These are phyloP conservation scores for Hucho hucho DNA, from an alignment of 2,113 vertebrate genomes.

Conservation along the genomic window DNA sequence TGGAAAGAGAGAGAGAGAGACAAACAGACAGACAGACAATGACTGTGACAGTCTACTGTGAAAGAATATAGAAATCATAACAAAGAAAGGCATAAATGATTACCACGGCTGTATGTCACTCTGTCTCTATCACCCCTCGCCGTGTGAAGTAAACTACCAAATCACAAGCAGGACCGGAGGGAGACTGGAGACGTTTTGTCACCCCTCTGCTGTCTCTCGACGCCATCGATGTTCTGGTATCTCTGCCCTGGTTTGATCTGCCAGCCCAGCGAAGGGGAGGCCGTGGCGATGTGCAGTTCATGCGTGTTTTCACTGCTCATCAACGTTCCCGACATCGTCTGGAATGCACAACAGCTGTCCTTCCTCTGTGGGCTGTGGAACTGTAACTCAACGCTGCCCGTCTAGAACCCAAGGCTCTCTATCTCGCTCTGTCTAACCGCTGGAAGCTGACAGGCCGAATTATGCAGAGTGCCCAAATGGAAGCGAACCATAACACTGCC, in stretches of 20 bases:
- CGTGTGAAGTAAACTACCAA: background rate
- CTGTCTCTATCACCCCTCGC: conserved; percentile 20
- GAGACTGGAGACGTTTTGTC: conserved; percentile 30
- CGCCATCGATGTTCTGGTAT: conserved; percentile 68
- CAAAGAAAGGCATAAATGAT: conserved; percentile 21
- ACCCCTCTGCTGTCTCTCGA: conserved; percentile 1
- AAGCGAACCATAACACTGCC: conserved; percentile 32
- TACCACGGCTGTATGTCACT: background rate
- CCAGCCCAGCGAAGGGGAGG: conserved; percentile 43
- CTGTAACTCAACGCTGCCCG: conserved; percentile 33
- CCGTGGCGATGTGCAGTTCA: conserved; percentile 45
- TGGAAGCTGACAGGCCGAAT: conserved; percentile 11
- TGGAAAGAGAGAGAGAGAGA: background rate
- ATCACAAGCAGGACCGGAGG: conserved; percentile 20
- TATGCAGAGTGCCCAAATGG: conserved; percentile 17
- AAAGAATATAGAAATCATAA: conserved; percentile 17
- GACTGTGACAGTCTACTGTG: conserved; percentile 11
- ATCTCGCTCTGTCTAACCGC: conserved; percentile 4
- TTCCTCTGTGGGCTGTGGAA: conserved; percentile 18
- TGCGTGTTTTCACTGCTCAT: conserved; percentile 55
- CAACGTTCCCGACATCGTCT: conserved; percentile 62
- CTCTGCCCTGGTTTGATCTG: conserved; percentile 54
- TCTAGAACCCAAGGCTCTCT: conserved; percentile 48
- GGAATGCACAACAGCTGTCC: conserved; percentile 75
- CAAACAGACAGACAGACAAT: conserved; percentile 17